Conservation (phyloP, 2,113 vertebrate genomes). For the Thomomys bottae region DNA sequence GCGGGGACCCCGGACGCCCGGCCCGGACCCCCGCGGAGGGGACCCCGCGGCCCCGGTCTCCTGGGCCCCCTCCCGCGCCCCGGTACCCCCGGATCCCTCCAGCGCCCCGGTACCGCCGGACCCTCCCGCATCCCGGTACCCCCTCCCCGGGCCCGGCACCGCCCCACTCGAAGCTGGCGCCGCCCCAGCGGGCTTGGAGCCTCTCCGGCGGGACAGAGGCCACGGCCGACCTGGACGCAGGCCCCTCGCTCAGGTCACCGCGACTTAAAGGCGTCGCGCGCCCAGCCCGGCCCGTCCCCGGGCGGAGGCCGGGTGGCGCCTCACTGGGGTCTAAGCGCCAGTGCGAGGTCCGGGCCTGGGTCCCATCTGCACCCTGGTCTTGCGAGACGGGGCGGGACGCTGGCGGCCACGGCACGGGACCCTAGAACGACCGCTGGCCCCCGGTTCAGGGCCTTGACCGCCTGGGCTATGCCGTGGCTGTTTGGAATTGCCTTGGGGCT, state of each 20-base stretch:
- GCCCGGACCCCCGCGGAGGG: too few relatives aligned
- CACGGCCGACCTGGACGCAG: not conserved
- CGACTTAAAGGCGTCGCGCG: slow-evolving; percentile 73
- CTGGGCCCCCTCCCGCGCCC: not conserved
- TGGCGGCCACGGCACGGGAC: too few relatives aligned
- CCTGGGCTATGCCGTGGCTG: too few relatives aligned
- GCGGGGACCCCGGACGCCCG: too few relatives aligned
- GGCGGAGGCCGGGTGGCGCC: not conserved
- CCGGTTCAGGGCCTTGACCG: too few relatives aligned
- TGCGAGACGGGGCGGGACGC: too few relatives aligned
- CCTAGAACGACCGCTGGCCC: too few relatives aligned
- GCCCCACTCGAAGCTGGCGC: not conserved
- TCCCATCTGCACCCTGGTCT: too few relatives aligned
- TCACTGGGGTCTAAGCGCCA: too few relatives aligned
- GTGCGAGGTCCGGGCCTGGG: too few relatives aligned
- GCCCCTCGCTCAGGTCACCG: slow-evolving; percentile 1
- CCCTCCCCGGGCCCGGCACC: not conserved
- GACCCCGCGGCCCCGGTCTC: not conserved
- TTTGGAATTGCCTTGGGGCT: too few relatives aligned
- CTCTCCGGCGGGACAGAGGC: not conserved
- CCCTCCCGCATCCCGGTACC: not conserved
- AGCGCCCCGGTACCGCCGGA: not conserved
- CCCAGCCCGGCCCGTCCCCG: slow-evolving; percentile 52
- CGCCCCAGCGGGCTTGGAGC: not conserved
- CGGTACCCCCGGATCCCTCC: not conserved